Base-by-base conservation (phyloP, 2,888 invertebrate genomes). In the Pyrocoelia pectoralis region DNA sequence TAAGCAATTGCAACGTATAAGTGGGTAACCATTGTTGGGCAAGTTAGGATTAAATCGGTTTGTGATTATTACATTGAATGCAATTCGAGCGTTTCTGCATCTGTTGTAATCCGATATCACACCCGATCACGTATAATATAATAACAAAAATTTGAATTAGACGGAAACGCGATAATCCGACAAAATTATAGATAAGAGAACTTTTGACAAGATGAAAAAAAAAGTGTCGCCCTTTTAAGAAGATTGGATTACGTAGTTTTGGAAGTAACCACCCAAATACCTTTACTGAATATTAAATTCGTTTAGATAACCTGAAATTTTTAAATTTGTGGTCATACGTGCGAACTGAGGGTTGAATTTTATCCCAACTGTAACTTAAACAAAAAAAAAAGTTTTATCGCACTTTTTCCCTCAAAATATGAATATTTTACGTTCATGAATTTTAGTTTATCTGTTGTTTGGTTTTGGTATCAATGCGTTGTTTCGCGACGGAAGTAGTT, bases 81-180 rank as follows among this genome's bases (percentile, higher is more conserved):
- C 67, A 57, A 61, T 67, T 67, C 65, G 57, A 24, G 53, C 68
- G 72, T 76, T 76, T 74, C 75, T 76, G 72, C 77, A 77, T 76
- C 76, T 77, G 78, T 73, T 74, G 76, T 73, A 77, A 77, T 69
- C 71, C 71, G 75, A 77, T 75, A 77, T 76, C 67, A 58, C 58
- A 68, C 67, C 66, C 48, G 57, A 46, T 28, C 43, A 61, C 59
- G 69, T 69, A 73, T 74, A 74, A 73, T 73, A n/a, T n/a, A n/a
- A n/a, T n/a, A n/a, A 56, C 56, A 54, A 56, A 67, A 74, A 76
- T 76, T 76, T 73, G 40, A 56, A 72, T 74, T 69, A 62, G 69
- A 68, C 60, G 63, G 68, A 71, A 72, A 71, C 70, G 70, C 69
- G 72, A 74, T 70, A 71, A 73, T 74, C 72, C 67, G 70, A 71